Base-by-base conservation (phyloP, 2,797 vertebrate species). In the Crenuchus spilurus region DNA sequence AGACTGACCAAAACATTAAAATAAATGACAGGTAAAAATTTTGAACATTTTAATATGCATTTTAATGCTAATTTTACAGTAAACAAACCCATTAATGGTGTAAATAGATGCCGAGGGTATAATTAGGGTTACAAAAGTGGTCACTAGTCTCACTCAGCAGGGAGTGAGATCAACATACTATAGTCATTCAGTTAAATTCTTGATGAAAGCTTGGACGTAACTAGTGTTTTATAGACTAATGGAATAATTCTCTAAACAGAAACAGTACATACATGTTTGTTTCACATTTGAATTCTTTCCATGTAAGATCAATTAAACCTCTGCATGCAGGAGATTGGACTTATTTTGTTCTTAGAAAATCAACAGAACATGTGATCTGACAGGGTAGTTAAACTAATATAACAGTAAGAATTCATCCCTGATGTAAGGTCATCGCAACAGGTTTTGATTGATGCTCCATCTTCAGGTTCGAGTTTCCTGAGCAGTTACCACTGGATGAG, bases 1-100 rank as follows among this genome's bases (percentile, higher is more conserved):
- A 99, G 87, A 99, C 97, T 1, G 97, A 99, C 94, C 98, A 99
- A 90, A 99, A 99, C 79, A 99, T 99, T 87, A 99, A 99, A 90
- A 99, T 99, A 85, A 99, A 99, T 9, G 97, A 99, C 89, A 94
- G 96, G 98, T 99, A 91, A 57, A 55, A 1, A 84, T 9, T 20
- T 35, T 33, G 2, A n/a, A n/a, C n/a, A n/a, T n/a, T n/a, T n/a
- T n/a, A n/a, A n/a, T n/a, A n/a, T n/a, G n/a, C n/a, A n/a, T n/a
- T n/a, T n/a, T n/a, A n/a, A n/a, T n/a, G n/a, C n/a, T n/a, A n/a
- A n/a, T n/a, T n/a, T n/a, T n/a, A n/a, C n/a, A n/a, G n/a, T n/a
- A n/a, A n/a, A n/a, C n/a, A n/a, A n/a, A n/a, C n/a, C n/a, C 6
- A 42, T 13, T 4, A 2, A 5, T 16, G 5, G 4, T 42, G 13